phyloP scores from a whole-genome alignment of 1,140 invertebrate genomes.

The Pararge aegeria region DNA sequence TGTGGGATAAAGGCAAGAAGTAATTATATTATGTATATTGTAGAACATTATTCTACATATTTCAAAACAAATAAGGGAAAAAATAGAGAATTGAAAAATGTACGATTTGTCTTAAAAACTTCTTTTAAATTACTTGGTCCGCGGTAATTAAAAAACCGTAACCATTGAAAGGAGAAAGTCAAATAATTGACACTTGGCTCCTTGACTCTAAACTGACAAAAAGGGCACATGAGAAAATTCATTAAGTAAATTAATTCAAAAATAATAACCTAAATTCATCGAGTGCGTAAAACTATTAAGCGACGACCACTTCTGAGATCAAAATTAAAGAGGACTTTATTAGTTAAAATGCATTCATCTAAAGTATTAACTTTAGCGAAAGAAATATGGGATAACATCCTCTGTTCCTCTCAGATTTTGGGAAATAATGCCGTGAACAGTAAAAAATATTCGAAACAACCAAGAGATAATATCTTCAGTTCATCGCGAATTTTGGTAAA shows the following conservation, averaged over 20 bases:
- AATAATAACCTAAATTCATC: conserved; percentile 24
- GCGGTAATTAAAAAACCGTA: too few relatives aligned
- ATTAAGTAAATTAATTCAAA: conserved; percentile 47
- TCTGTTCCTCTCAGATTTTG: conserved; percentile 19
- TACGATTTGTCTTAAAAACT: too few relatives aligned
- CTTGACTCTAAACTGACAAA: too few relatives aligned
- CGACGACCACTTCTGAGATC: neutral
- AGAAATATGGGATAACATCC: conserved; percentile 29
- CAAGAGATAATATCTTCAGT: conserved; percentile 16
- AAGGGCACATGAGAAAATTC: neutral
- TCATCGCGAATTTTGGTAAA: conserved; percentile 16
- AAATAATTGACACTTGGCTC: too few relatives aligned
- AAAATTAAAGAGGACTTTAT: neutral
- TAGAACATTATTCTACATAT: too few relatives aligned
- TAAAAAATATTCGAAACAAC: conserved; percentile 44
- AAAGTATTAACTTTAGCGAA: conserved; percentile 34
- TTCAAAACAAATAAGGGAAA: too few relatives aligned
- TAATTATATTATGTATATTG: too few relatives aligned
- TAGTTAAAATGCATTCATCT: conserved; percentile 28
- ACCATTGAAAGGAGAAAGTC: too few relatives aligned
- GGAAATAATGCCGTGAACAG: conserved; percentile 20
- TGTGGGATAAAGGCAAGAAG: too few relatives aligned
- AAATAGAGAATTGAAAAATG: too few relatives aligned
- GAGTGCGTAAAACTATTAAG: conserved; percentile 9
- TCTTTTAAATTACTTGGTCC: too few relatives aligned